phyloP scores from a whole-genome alignment of 2,888 invertebrate genomes.

The Cremastobaeus sp. region DNA sequence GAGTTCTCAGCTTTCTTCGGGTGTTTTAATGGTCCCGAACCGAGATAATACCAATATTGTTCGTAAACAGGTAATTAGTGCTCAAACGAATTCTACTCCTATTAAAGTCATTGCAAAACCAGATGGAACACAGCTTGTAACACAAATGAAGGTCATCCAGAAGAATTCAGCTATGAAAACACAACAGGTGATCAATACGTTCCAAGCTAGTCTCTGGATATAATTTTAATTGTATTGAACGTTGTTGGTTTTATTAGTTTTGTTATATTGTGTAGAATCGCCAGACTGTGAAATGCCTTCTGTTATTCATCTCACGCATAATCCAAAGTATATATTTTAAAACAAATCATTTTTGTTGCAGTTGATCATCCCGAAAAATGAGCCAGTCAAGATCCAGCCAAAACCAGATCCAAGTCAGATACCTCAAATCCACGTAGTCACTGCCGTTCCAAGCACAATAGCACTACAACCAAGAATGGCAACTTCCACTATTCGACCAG shows the following conservation, averaged over 20 bases:
- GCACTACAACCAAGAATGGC: slow-evolving; percentile 70
- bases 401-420: slow-evolving; percentile 75
- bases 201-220: too few species aligned
- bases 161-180: slow-evolving; percentile 66
- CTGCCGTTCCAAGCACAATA: slow-evolving; percentile 72
- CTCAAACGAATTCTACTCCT: slow-evolving; percentile 70
- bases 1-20: slow-evolving; percentile 78
- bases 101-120: slow-evolving; percentile 76
- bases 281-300: too few species aligned
- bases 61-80: slow-evolving; percentile 74
- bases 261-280: too few species aligned
- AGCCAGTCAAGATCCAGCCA: slow-evolving; percentile 76
- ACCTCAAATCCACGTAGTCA: slow-evolving; percentile 76
- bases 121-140: slow-evolving; percentile 75
- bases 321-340: too few species aligned
- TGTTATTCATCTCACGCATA: too few species aligned
- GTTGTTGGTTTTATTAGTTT: too few species aligned
- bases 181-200: slow-evolving; percentile 36
- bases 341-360: slow-evolving; percentile 19
- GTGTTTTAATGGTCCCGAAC: slow-evolving; percentile 76
- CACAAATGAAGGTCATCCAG: slow-evolving; percentile 76
- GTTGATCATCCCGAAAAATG: slow-evolving; percentile 68
- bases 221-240: too few species aligned
- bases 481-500: slow-evolving; percentile 65
- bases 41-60: slow-evolving; percentile 72